These are phyloP conservation scores for Caenorhabditis auriculariae DNA, from an alignment of 2,888 invertebrate genomes.

Conservation along the genomic window DNA sequence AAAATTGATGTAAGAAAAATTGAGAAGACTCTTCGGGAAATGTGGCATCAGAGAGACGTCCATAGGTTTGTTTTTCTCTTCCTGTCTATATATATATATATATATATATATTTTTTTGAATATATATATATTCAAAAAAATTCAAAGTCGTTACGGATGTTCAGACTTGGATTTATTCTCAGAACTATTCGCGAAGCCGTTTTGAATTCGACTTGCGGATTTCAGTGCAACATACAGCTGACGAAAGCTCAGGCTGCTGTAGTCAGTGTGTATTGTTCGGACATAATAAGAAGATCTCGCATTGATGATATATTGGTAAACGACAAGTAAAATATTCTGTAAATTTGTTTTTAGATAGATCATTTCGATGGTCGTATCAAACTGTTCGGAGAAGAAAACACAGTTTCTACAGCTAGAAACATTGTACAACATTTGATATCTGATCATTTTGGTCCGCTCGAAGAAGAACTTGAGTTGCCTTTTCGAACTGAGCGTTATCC, in stretches of 20 bases:
- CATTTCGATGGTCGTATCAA: slow-evolving; percentile 14
- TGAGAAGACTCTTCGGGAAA: slow-evolving; percentile 7
- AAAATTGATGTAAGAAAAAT: slow-evolving; percentile 7
- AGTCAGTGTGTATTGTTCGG: slow-evolving; percentile 16
- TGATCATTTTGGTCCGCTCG: slow-evolving; percentile 17
- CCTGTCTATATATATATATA: not conserved
- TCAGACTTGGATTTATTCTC: too few species aligned
- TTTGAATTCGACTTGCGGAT: slow-evolving; percentile 13
- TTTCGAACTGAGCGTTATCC: slow-evolving; percentile 2
- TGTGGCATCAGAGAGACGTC: slow-evolving; percentile 17
- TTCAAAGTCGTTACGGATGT: too few species aligned
- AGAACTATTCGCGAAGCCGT: slow-evolving; percentile 23
- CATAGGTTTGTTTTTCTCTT: slow-evolving; percentile 4
- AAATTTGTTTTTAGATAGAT: slow-evolving; percentile 9
- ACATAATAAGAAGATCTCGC: slow-evolving; percentile 12
- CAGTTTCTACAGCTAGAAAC: slow-evolving; percentile 13
- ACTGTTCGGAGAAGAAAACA: slow-evolving; percentile 13
- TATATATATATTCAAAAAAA: not conserved
- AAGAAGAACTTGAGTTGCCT: slow-evolving; percentile 8
- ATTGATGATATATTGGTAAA: slow-evolving; percentile 18
- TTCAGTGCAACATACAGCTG: slow-evolving; percentile 14
- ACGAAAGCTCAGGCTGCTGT: slow-evolving; percentile 25
- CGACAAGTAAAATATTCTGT: not conserved
- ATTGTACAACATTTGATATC: slow-evolving; percentile 13
- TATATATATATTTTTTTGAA: not conserved